A percentile compares a stretch with the other conserved stretches of the same genome.
These are phyloP conservation scores for Drosophila meridionalis DNA, from an alignment of 2,888 invertebrate genomes.

Conservation along the genomic window DNA sequence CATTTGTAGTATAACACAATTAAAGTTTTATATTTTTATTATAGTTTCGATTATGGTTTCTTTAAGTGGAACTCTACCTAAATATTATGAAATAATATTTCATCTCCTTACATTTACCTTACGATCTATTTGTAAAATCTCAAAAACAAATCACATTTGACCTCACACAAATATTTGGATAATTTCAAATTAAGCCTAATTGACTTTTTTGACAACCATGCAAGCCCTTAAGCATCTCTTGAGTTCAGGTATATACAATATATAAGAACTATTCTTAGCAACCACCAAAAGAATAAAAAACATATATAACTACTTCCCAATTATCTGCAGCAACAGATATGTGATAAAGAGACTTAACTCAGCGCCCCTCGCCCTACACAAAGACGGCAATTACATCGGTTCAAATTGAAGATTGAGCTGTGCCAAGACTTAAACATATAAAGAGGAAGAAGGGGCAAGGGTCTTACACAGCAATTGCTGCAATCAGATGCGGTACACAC, in stretches of 20 bases:
- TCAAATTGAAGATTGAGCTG: slow-evolving; percentile 25
- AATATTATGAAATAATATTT: background rate
- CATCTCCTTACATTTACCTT: background rate
- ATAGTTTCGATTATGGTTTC: background rate
- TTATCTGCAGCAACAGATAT: slow-evolving; percentile 14
- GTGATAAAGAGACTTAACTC: slow-evolving; percentile 4
- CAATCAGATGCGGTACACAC: slow-evolving; percentile 41
- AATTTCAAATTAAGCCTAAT: background rate
- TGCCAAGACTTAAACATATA: slow-evolving; percentile 31
- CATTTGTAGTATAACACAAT: background rate
- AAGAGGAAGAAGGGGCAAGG: background rate
- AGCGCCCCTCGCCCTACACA: background rate
- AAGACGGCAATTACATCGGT: slow-evolving; percentile 37
- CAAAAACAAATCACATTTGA: background rate
- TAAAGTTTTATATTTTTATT: background rate
- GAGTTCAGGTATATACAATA: background rate
- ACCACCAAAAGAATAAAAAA: background rate
- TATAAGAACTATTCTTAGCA: background rate
- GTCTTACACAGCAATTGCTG: slow-evolving; percentile 29
- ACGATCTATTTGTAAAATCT: background rate
- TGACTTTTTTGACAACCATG: background rate
- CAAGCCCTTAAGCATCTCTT: background rate
- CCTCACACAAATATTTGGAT: background rate
- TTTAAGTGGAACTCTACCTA: background rate
- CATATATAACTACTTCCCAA: slow-evolving; percentile 9